phyloP scores from a whole-genome alignment of 2,113 vertebrate genomes.

The Oryzias curvinotus region DNA sequence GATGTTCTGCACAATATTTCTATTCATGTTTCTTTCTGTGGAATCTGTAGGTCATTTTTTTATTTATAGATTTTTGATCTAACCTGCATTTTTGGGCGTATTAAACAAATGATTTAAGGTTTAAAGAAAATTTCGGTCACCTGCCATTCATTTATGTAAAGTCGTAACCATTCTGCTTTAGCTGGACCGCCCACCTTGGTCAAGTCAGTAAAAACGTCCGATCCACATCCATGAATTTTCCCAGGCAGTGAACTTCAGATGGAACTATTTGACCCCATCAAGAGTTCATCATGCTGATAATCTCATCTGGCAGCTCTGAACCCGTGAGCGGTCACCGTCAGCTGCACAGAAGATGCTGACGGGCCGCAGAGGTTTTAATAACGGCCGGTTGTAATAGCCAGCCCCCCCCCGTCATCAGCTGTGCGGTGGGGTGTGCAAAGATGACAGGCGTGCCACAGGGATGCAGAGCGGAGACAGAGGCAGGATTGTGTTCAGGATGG shows the following conservation, averaged over 20 bases:
- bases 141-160: no score
- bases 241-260: neutral
- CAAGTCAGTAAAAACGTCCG: no score
- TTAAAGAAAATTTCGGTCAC: no score
- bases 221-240: no score
- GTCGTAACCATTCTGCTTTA: no score
- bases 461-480: slow-evolving; percentile 38
- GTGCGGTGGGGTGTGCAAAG: slow-evolving; percentile 7
- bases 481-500: slow-evolving; percentile 48
- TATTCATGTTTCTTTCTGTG: no score
- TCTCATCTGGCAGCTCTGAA: neutral
- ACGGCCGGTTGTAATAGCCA: slow-evolving; percentile 32
- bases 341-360: slow-evolving; percentile 12
- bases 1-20: no score
- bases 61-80: no score
- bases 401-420: slow-evolving; percentile 1
- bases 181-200: no score
- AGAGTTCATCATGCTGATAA: neutral
- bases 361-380: slow-evolving; percentile 44
- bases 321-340: slow-evolving; percentile 5
- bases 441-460: slow-evolving; percentile 8
- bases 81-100: no score
- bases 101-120: no score
- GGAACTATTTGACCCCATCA: neutral
- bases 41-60: no score